phyloP scores from a whole-genome alignment of 2,797 vertebrate species.

The Numenius phaeopus region DNA sequence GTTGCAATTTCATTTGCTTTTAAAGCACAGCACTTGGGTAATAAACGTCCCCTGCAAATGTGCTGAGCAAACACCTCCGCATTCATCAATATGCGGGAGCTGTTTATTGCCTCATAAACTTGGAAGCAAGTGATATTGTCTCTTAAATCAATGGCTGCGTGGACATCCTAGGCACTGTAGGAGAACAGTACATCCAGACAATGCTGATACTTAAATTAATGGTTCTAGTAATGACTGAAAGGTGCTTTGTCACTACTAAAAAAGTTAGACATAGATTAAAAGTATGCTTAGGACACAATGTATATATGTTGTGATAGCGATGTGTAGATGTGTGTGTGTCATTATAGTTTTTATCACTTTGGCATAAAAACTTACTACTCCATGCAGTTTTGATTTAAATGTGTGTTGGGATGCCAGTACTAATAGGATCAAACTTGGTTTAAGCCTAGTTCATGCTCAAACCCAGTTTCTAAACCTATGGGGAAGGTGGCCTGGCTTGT shows the following conservation, averaged over 20 bases:
- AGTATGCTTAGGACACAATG: background rate
- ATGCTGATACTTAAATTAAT: constrained; percentile 63
- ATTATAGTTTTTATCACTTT: constrained; percentile 23
- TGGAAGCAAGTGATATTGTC: constrained; percentile 82
- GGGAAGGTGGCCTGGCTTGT: background rate
- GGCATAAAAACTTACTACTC: constrained; percentile 1
- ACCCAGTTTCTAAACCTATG: background rate
- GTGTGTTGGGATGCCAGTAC: background rate
- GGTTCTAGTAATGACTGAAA: constrained; percentile 57
- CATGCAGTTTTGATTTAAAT: constrained; percentile 6
- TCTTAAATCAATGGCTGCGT: constrained; percentile 80
- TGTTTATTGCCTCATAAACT: constrained; percentile 86
- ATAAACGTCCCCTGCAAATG: constrained; percentile 78
- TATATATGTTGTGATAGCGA: background rate
- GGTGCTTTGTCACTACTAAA: constrained; percentile 65
- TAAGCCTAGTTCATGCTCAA: background rate
- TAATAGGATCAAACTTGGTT: background rate
- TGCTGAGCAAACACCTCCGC: constrained; percentile 83
- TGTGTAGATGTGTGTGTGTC: background rate
- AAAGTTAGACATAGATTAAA: constrained; percentile 27
- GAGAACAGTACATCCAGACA: constrained; percentile 73
- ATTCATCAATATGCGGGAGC: constrained; percentile 81
- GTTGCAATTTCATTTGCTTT: constrained; percentile 77
- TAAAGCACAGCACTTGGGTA: constrained; percentile 74
- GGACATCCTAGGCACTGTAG: constrained; percentile 70